phyloP scores from a whole-genome alignment of 2,113 vertebrate genomes.

The Macquaria australasica region DNA sequence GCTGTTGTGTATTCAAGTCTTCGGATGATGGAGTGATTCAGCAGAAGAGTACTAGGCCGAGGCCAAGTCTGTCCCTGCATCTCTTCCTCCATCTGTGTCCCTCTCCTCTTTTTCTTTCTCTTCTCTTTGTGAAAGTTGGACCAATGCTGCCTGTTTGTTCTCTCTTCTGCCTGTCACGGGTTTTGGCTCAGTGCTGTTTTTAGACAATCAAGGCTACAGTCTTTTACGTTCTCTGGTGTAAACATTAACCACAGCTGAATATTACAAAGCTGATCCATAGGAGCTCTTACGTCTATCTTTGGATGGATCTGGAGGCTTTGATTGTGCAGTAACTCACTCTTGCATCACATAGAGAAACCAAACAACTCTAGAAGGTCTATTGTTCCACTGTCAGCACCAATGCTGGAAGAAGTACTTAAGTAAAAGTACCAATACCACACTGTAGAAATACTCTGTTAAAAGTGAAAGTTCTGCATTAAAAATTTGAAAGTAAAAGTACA shows the following conservation, averaged over 20 bases:
- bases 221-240: constrained; percentile 1
- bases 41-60: constrained; percentile 46
- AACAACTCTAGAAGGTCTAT: neutral
- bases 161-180: constrained; percentile 3
- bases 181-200: constrained; percentile 23
- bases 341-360: constrained; percentile 18
- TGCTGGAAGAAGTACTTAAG: too few relatives aligned
- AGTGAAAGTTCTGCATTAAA: too few relatives aligned
- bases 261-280: neutral
- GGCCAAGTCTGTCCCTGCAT: constrained; percentile 42
- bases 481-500: too few relatives aligned
- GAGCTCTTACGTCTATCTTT: constrained; percentile 4
- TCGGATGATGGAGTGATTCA: constrained; percentile 67
- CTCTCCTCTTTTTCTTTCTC: constrained; percentile 5
- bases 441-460: too few relatives aligned
- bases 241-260: constrained; percentile 26
- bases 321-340: constrained; percentile 21
- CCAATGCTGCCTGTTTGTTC: constrained; percentile 24
- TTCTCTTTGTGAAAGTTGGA: constrained; percentile 15
- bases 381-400: constrained; percentile 4
- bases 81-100: constrained; percentile 52
- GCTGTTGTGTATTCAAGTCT: constrained; percentile 50
- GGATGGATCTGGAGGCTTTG: constrained; percentile 14
- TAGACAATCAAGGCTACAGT: constrained; percentile 1
- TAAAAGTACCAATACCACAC: too few relatives aligned